Conservation (phyloP, 1,140 invertebrate genomes). For the Schlechtendalia chinensis region DNA sequence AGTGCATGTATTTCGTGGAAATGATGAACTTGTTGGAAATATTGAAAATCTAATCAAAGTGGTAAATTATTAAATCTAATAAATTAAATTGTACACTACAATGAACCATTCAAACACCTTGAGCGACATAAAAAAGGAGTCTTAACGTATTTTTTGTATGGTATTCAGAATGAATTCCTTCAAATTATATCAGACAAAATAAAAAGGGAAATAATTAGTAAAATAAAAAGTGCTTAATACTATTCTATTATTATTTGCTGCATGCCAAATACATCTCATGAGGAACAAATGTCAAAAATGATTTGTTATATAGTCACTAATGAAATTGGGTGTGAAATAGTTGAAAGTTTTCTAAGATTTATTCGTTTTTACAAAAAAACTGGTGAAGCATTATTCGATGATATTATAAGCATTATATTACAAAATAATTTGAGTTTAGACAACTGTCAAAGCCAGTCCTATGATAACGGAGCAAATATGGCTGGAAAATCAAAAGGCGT, state of each 20-base stretch:
- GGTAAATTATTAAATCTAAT: too few relatives aligned
- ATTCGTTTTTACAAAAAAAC: not conserved
- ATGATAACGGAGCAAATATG: not conserved
- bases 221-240: conserved; percentile 7
- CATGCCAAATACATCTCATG: conserved; percentile 44
- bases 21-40: too few relatives aligned
- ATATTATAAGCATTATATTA: not conserved
- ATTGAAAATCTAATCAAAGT: too few relatives aligned
- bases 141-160: conserved; percentile 6
- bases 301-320: not conserved
- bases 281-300: conserved; percentile 51
- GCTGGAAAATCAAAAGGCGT: conserved; percentile 20
- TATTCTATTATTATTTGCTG: not conserved
- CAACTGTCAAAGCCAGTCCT: not conserved
- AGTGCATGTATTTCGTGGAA: too few relatives aligned
- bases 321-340: not conserved
- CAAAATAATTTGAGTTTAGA: conserved; percentile 9
- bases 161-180: not conserved
- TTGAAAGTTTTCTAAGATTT: conserved; percentile 2
- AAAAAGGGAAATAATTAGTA: conserved; percentile 48
- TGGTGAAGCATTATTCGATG: not conserved
- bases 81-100: too few relatives aligned
- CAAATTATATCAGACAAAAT: conserved; percentile 33
- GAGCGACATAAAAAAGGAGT: too few relatives aligned
- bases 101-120: too few relatives aligned